Conservation (phyloP, 2,888 invertebrate genomes). For the Agrochola litura region DNA sequence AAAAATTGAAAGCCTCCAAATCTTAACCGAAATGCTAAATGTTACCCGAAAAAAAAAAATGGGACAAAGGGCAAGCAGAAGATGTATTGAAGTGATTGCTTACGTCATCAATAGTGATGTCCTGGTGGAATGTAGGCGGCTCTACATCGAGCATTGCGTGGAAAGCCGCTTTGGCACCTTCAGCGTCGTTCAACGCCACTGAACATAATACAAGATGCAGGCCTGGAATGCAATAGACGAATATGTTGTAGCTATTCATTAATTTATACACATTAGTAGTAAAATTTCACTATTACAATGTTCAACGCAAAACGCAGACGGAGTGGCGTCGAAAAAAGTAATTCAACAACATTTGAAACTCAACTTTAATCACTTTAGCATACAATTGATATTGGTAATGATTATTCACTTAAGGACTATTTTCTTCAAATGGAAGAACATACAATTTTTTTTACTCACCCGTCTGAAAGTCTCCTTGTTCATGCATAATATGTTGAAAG, state of each 20-base stretch:
- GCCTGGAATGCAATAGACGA: slow-evolving; percentile 85
- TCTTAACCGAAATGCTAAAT: background rate
- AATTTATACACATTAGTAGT: background rate
- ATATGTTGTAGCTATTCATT: background rate
- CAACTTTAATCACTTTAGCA: background rate
- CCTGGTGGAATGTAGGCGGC: slow-evolving; percentile 85
- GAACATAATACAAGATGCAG: slow-evolving; percentile 97
- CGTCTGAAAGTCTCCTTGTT: slow-evolving; percentile 96
- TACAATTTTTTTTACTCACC: slow-evolving; percentile 74
- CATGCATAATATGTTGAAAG: slow-evolving; percentile 99
- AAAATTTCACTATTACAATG: background rate
- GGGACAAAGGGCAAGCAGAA: background rate
- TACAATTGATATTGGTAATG: background rate
- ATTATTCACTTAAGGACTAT: background rate
- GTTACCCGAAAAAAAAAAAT: background rate
- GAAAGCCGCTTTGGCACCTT: slow-evolving; percentile 98
- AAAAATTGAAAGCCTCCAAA: background rate
- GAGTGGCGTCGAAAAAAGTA: background rate
- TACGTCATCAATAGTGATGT: slow-evolving; percentile 86
- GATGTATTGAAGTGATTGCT: slow-evolving; percentile 39
- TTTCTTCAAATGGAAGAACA: background rate
- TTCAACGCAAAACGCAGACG: background rate
- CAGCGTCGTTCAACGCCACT: slow-evolving; percentile 96
- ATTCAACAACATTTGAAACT: background rate
- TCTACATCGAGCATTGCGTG: slow-evolving; percentile 97